phyloP scores from a whole-genome alignment of 2,888 invertebrate species.

The Cryptocephalus moraei region DNA sequence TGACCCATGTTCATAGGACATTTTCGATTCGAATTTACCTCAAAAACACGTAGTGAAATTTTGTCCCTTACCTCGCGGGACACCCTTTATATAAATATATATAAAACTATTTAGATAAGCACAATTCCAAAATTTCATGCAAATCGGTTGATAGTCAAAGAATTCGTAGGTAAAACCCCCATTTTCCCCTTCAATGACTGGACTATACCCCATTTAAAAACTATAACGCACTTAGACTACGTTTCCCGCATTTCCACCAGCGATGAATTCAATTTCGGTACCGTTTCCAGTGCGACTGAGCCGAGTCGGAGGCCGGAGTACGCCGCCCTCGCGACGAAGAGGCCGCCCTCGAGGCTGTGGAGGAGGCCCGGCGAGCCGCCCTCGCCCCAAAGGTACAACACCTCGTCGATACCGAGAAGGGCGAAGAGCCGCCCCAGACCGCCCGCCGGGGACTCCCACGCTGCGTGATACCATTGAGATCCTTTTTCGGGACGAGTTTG shows the following conservation, averaged over 20 bases:
- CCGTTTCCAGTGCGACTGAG: conserved; percentile 32
- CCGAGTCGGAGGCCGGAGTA: conserved; percentile 13
- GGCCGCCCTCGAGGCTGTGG: conserved; percentile 24
- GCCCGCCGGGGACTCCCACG: not conserved
- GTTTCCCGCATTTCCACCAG: not conserved
- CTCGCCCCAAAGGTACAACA: conserved; percentile 21
- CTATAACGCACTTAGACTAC: conserved; percentile 1
- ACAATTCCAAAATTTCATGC: no score
- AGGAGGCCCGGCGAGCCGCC: conserved; percentile 29
- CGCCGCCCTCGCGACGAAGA: conserved; percentile 19
- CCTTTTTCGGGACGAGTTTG: no score
- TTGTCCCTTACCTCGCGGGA: no score
- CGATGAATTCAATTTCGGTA: conserved; percentile 7
- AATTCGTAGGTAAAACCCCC: no score
- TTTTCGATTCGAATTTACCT: no score
- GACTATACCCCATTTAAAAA: not conserved
- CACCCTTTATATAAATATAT: no score
- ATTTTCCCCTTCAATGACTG: no score
- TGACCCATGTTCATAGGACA: no score
- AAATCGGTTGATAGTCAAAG: no score
- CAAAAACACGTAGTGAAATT: no score
- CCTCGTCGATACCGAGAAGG: conserved; percentile 28
- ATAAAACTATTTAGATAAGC: no score
- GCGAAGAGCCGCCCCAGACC: conserved; percentile 29
- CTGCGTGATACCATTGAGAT: not conserved